Evolutionary conservation across 2,113 vertebrate species (phyloP), one percentile per base, ranked within the genome.

Genomic region (Thinocorus orbignyianus): DNA sequence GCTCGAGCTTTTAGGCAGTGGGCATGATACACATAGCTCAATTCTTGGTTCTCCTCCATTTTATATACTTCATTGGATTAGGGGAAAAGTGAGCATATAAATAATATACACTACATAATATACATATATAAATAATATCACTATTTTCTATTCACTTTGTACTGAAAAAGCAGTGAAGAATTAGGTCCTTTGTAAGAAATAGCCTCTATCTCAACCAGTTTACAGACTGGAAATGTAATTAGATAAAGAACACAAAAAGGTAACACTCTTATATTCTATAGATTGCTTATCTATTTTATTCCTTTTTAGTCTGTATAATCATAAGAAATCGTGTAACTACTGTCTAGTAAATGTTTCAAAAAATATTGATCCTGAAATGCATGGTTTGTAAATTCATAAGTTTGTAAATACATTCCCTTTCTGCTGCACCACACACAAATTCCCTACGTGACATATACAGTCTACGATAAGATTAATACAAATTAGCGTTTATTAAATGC

Each of bases 401-500:
- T 54, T 37, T 78, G 23, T 76, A 60, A 74, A 78, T 81, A 22
- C 7, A 89, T 76, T 88, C 51, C 42, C 35, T 78, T 84, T 72
- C 48, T 44, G 46, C 31, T 58, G 24, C 60, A 71, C 39, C 64
- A 69, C 15, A 48, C 41, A 33, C 1, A 2, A 62, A 9, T 33
- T 69, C n/a, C n/a, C 91, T 73, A 52, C 37, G 14, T 84, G 55
- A 90, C 28, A 7, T 44, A 62, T 24, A 81, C 35, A 48, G 31
- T 14, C 61, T 65, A 23, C 4, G 25, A 31, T 88, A 91, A 88
- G 58, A 87, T 71, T 90, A 89, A 77, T 49, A 91, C 58, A 91
- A 94, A 85, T 95, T 72, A 93, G 70, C 76, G 37, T 88, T 93
- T 96, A 88, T 92, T 92, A 94, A 93, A 88, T 81, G 86, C 44